Conservation (phyloP, 2,113 vertebrate genomes). For the Balaeniceps rex region DNA sequence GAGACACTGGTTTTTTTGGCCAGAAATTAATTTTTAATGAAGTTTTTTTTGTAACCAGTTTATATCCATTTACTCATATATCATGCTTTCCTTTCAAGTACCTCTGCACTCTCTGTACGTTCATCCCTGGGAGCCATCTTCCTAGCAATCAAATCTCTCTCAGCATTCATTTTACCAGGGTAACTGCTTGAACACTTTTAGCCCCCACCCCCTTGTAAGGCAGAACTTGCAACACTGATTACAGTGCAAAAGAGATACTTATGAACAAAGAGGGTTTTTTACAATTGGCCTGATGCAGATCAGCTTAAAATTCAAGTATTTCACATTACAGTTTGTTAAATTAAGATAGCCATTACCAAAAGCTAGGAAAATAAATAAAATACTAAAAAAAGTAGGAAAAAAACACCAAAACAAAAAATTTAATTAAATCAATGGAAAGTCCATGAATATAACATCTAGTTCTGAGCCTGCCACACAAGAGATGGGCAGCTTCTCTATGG, state of each 20-base stretch:
- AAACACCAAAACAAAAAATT: not conserved
- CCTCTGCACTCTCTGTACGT: not conserved
- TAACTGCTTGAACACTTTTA: not conserved
- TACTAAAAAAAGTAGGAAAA: not conserved
- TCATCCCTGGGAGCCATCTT: not conserved
- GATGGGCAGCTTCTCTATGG: not conserved
- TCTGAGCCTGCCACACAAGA: not conserved
- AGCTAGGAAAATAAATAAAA: not conserved
- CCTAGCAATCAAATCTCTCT: not conserved
- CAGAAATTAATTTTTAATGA: not conserved
- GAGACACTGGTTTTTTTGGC: not conserved
- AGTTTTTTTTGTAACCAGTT: not conserved
- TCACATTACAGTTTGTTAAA: not conserved
- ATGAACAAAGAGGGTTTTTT: not conserved
- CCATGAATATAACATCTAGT: not conserved
- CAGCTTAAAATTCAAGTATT: not conserved
- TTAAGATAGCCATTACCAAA: not conserved
- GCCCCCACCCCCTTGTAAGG: not conserved
- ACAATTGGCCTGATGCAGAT: not conserved
- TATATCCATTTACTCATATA: not conserved
- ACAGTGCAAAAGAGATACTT: not conserved
- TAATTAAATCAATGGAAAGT: not conserved
- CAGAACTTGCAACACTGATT: not conserved
- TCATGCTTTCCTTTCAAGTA: not conserved
- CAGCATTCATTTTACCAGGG: not conserved